Evolutionary conservation across 2,113 vertebrate species (phyloP), one percentile per base, ranked within the genome.

Genomic region (Glareola pratincola): DNA sequence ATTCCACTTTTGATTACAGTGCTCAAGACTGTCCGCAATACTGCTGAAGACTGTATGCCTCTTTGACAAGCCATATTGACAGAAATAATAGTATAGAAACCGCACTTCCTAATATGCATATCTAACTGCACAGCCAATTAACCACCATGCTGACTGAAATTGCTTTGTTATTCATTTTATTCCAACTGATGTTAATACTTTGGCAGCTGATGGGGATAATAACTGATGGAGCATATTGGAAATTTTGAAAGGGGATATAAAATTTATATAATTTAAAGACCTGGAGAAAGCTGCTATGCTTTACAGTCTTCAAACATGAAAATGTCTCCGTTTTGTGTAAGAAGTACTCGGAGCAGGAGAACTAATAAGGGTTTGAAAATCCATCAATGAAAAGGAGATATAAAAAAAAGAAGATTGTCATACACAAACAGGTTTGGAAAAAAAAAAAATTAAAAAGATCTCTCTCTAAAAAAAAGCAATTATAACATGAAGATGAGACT

Each of bases 51-150:
- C 93, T 95, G 51, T 89, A 71, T 95, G 96, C 96, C 96, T 96
- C 97, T 88, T 86, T 97, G 97, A 98, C 96, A 98, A 98, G 90
- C 96, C 95, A 72, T 71, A 97, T 91, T 98, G 96, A 98, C 98
- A 98, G 95, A 95, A 98, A 96, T 97, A 98, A 98, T 97, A 98
- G 97, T 97, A 97, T 88, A 97, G 97, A 98, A 98, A 97, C 90
- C 93, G 94, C 76, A 96, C 91, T 97, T 98, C 56, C 95, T 97
- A 96, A 96, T 97, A 97, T 97, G 95, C 96, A 97, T 98, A 98
- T 96, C 97, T 97, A 98, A 97, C 95, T 97, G 94, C 90, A 96
- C 94, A 97, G 97, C 96, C 97, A 98, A 98, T 98, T 98, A 98
- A 98, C 89, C 94, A 97, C 97, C 97, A 95, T 95, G 97, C 98